phyloP scores from a whole-genome alignment of 2,113 vertebrate genomes.

The Aegotheles bennettii region DNA sequence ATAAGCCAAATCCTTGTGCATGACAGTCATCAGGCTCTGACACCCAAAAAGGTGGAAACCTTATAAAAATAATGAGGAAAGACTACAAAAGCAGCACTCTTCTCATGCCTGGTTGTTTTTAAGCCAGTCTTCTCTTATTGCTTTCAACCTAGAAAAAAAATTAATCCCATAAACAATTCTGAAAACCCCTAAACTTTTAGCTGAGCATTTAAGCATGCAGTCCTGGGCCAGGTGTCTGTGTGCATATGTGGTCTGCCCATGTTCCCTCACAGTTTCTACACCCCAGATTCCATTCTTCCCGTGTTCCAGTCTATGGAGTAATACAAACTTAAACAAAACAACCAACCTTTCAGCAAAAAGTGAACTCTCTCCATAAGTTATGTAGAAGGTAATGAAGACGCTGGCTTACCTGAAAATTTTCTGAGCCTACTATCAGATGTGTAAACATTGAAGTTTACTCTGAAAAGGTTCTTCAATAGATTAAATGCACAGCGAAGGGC shows the following conservation, averaged over 20 bases:
- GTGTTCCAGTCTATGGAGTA: background rate
- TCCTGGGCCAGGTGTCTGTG: fast-evolving
- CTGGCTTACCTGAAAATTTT: background rate
- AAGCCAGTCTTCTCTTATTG: background rate
- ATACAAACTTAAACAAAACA: background rate
- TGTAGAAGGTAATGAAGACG: background rate
- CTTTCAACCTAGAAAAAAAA: background rate
- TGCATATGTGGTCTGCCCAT: fast-evolving
- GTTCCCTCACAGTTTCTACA: background rate
- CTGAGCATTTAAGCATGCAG: fast-evolving
- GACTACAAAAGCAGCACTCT: background rate
- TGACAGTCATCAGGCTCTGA: background rate
- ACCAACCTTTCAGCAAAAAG: background rate
- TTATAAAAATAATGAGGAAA: background rate
- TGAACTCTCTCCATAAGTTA: background rate
- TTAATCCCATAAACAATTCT: background rate
- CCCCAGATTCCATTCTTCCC: background rate
- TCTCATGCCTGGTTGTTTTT: background rate
- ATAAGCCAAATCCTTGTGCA: background rate
- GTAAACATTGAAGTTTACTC: background rate
- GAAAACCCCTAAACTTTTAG: background rate
- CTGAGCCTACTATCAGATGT: background rate
- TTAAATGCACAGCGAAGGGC: background rate
- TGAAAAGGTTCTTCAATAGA: background rate
- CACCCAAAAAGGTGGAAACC: background rate